Percentiles rank a stretch among this genome's conserved stretches.
Conservation (phyloP, 2,113 vertebrate species). For the Phodopus roborovskii region DNA sequence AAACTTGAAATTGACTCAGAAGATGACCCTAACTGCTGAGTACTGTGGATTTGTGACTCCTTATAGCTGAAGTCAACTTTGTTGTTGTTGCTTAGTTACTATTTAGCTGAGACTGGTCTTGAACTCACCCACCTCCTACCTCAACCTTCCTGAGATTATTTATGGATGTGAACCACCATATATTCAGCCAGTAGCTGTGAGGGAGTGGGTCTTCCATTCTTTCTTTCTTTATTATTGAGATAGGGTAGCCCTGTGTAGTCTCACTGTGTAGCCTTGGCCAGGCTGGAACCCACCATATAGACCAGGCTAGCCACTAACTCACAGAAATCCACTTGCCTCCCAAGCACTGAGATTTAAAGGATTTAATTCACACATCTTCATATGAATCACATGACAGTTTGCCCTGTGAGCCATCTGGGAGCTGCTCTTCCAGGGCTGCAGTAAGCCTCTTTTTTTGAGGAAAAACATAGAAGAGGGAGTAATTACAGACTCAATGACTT, state of each 20-base stretch:
- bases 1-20: constrained; percentile 11
- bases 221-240: neutral
- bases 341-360: neutral
- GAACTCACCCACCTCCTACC: neutral
- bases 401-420: neutral
- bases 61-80: neutral
- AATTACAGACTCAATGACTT: neutral
- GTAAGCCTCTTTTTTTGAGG: neutral
- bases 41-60: neutral
- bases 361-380: neutral
- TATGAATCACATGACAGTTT: neutral
- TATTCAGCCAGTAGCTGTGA: neutral
- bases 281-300: neutral
- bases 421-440: neutral
- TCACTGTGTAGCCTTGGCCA: no score
- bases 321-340: neutral
- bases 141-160: neutral
- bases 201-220: neutral
- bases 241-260: neutral
- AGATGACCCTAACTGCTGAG: neutral
- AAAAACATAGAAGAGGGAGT: neutral
- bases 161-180: neutral
- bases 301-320: neutral
- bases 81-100: neutral
- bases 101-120: neutral